Conservation (phyloP, 2,888 invertebrate genomes). For the Myopa testacea region DNA sequence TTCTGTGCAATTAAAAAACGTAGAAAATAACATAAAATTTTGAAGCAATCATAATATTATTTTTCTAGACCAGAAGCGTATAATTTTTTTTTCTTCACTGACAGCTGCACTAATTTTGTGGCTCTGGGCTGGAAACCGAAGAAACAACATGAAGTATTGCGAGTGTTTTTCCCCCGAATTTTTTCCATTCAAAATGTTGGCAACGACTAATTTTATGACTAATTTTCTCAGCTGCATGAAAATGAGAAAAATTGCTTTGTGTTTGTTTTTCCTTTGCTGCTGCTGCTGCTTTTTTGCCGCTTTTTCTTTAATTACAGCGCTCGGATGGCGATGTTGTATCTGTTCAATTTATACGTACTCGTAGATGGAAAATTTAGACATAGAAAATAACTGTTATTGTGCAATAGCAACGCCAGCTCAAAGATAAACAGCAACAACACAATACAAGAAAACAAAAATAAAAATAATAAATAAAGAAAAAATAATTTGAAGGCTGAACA, state of each 20-base stretch:
- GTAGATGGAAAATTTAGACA: neutral
- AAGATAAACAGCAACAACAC: neutral
- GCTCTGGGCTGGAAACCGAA: neutral
- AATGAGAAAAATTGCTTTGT: neutral
- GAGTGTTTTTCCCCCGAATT: neutral
- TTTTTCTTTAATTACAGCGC: neutral
- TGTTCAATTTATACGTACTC: neutral
- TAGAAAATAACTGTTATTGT: neutral
- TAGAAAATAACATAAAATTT: no score
- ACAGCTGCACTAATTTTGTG: neutral
- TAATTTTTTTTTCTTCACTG: neutral
- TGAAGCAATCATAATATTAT: no score
- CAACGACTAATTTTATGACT: neutral
- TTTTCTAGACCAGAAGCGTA: neutral
- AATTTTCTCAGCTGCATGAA: neutral
- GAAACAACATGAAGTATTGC: no score
- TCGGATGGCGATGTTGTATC: neutral
- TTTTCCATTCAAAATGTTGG: neutral
- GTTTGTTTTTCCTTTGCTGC: no score
- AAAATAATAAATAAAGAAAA: neutral
- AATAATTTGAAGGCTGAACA: neutral
- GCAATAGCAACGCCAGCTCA: neutral
- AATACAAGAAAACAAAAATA: neutral
- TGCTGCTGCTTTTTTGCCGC: neutral
- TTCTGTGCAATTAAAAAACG: neutral